Evolutionary conservation across 2,113 vertebrate species (phyloP), one percentile per base, ranked within the genome.

Genomic region (Cheilinus undulatus): DNA sequence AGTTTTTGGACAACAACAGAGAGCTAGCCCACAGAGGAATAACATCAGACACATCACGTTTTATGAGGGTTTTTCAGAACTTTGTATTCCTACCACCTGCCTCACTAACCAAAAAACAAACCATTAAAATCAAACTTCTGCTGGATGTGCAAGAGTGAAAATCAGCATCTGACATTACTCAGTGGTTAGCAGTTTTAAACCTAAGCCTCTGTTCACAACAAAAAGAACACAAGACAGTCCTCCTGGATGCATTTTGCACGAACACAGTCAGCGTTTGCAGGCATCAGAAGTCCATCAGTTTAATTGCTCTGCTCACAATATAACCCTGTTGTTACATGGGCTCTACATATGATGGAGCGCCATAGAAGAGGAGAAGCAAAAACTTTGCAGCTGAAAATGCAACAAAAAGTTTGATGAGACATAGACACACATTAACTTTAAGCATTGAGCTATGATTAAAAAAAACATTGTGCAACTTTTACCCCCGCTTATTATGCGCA

Each of bases 131-230:
- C 42, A 45, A 45, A 45, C 13, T 45, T 45, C 42, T 45, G 42
- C 42, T 45, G 27, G 15, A 28, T 52, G 50, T 28, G 50, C 8
- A 17, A n/a, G 24, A 26, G 48, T 50, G 48, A 28, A 28, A 62
- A 63, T 38, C 28, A 9, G 19, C 22, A 11, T 11, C n/a, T 28
- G 22, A 51, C 61, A 64, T 36, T 24, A 26, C 49, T 64, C 61
- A 8, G 50, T 52, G 49, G 49, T 43, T 60, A 40, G 13, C 36
- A 5, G 13, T 32, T 48, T 34, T 23, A 36, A 49, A 50, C 28
- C 30, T 22, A 15, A 5, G 8, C 30, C 9, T 38, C 6, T 38
- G 22, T 45, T n/a, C 3, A 43, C 19, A 43, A n/a, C 6, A 2
- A 45, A 45, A 45, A 45, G 19, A 45, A n/a, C 17, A 2, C 4